Evolutionary conservation across 1,140 invertebrate species (phyloP), one percentile per base, ranked within the genome.

Genomic region (Wiebesia pumilae): DNA sequence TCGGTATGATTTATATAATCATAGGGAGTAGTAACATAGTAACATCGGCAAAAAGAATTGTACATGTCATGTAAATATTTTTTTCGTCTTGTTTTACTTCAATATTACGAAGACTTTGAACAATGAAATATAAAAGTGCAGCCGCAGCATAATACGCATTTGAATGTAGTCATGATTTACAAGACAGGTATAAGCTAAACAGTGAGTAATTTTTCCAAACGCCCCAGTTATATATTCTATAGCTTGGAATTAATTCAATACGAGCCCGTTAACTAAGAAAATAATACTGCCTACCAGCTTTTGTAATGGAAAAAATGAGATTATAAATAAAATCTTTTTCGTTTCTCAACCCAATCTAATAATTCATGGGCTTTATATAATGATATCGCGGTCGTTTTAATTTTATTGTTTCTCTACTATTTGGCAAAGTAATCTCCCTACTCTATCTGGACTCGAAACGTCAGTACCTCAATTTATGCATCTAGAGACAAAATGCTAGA

Each of bases 401-500:
- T 79, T 75, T 86, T 81, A 86, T 82, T 80, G 67, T 77, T 82
- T 71, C 84, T 19, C 21, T 33, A 35, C 65, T 62, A 85, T 85
- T 81, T 81, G 84, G 65, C 80, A 69, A 67, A 21, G 33, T 30
- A 77, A 86, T 86, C 85, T 86, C 54, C 19, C 54, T 80, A 51
- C 51, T 82, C 12, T 40, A 86, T 86, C 85, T 43, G 30, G 58
- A 83, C 85, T 43, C 73, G 69, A 79, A 30, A 83, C 81, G 85
- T 86, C 85, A 83, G 80, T 83, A 62, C 58, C 43, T 86, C 85
- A 81, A 86, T 86, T 86, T 86, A 86, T 86, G 81, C 85, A 83
- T 81, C 38, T 40, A 51, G 47, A 82, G 85, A 86, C 79, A 86
- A 82, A 86, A 86, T 82, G 54, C 80, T 38, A 30, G 83, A 47